Conservation (phyloP, 2,797 vertebrate species). For the Lepidocolaptes lacrymiger region DNA sequence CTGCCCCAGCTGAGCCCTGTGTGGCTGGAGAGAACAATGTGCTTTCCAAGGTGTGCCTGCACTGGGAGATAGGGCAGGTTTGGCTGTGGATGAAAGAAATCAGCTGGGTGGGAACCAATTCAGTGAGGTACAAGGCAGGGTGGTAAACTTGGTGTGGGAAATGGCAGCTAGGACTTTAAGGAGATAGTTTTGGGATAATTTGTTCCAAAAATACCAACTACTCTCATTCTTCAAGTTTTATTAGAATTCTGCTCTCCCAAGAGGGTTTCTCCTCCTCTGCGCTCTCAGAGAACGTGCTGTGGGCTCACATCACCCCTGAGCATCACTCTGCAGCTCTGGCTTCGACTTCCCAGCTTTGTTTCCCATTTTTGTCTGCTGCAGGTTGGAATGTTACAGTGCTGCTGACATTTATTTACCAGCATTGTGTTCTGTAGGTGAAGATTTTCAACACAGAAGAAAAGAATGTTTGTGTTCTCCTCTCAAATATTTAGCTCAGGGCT, state of each 20-base stretch:
- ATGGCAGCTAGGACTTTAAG: neutral
- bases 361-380: neutral
- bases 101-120: neutral
- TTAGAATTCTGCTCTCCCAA: neutral
- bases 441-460: neutral
- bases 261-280: neutral
- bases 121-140: neutral
- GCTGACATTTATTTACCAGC: neutral
- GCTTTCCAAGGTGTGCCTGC: neutral
- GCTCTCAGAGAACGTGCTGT: accelerated
- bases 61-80: neutral
- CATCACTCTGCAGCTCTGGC: neutral
- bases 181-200: neutral
- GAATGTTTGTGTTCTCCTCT: neutral
- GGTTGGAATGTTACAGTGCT: neutral
- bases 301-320: neutral
- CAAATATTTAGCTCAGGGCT: neutral
- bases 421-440: neutral
- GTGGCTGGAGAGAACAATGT: accelerated
- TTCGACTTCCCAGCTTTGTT: neutral
- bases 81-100: neutral
- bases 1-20: neutral
- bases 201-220: conserved; percentile 1
- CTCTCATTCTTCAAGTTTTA: neutral
- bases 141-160: neutral